A percentile compares a stretch with the other conserved stretches of the same genome.
Conservation (phyloP, 1,140 invertebrate species). For the Leptopilina clavipes region DNA sequence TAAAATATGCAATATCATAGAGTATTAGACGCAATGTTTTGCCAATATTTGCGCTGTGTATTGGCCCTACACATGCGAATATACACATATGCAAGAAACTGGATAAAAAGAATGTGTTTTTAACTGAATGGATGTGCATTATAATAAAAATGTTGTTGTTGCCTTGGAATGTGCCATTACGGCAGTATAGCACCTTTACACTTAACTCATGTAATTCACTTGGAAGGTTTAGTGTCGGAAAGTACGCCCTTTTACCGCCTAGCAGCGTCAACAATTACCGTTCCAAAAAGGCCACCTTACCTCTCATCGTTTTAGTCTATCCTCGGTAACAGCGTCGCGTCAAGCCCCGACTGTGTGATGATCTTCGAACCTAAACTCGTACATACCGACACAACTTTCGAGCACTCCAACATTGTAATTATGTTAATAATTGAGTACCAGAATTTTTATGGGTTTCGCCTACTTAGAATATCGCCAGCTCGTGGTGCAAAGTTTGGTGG, state of each 20-base stretch:
- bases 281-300: not conserved
- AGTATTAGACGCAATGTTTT: too few species aligned
- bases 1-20: too few species aligned
- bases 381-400: constrained; percentile 24
- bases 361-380: constrained; percentile 23
- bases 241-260: constrained; percentile 29
- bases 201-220: constrained; percentile 25
- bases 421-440: constrained; percentile 30
- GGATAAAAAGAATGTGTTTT: too few species aligned
- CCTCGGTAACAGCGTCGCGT: not conserved
- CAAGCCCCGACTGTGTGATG: not conserved
- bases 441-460: constrained; percentile 27
- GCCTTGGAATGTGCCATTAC: constrained; percentile 1
- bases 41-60: too few species aligned
- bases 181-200: constrained; percentile 30
- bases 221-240: constrained; percentile 26
- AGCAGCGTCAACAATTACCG: constrained; percentile 25
- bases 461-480: constrained; percentile 31
- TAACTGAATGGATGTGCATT: too few species aligned
- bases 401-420: constrained; percentile 23
- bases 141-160: too few species aligned
- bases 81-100: too few species aligned
- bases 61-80: too few species aligned
- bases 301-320: constrained; percentile 3
- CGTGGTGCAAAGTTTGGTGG: constrained; percentile 19